phyloP scores from a whole-genome alignment of 92 coral and sea anemone genomes.

The Parazoanthus swiftii region DNA sequence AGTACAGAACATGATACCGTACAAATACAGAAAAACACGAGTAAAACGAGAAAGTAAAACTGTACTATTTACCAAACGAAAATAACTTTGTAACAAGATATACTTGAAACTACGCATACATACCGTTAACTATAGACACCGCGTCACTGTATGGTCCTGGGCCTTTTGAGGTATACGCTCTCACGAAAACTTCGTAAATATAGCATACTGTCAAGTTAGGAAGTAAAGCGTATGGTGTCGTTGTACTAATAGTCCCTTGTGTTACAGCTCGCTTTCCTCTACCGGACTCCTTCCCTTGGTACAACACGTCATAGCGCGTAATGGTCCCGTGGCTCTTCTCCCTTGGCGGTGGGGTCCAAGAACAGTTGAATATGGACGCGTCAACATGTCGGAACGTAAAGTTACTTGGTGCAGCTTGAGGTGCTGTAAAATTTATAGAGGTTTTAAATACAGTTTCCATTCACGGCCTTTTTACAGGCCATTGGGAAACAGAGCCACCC shows the following conservation, averaged over 20 bases:
- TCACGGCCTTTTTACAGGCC: no score
- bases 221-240: not conserved
- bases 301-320: not conserved
- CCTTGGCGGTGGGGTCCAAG: constrained; percentile 31
- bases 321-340: constrained; percentile 23
- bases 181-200: not conserved
- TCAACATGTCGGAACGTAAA: constrained; percentile 16
- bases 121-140: constrained; percentile 5
- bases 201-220: not conserved
- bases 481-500: no score
- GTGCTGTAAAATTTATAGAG: not conserved
- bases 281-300: not conserved
- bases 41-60: no score
- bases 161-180: not conserved
- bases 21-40: no score
- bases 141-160: not conserved
- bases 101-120: not conserved
- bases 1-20: no score
- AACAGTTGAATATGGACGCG: not conserved
- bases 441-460: not conserved
- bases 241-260: not conserved
- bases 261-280: not conserved
- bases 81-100: no score
- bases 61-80: no score
- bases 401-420: constrained; percentile 21